Evolutionary conservation across 2,888 invertebrate genomes (phyloP).

Genomic region (Villa cingulata): DNA sequence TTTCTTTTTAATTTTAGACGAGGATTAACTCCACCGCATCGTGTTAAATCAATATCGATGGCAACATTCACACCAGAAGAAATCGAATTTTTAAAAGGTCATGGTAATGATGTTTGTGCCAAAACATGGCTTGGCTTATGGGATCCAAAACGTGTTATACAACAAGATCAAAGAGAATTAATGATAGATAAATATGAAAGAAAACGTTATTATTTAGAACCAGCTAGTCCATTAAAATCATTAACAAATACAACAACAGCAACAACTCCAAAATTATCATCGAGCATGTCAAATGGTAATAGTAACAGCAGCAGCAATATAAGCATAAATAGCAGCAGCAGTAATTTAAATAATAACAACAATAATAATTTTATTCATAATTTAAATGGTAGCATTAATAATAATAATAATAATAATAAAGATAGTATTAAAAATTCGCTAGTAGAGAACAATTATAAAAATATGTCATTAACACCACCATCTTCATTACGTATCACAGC

Average conservation of each 20-base stretch:
- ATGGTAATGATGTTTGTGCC: conserved; percentile 88
- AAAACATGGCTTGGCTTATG: conserved; percentile 86
- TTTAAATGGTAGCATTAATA: conserved; percentile 1
- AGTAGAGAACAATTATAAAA: conserved; percentile 15
- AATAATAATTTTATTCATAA: conserved; percentile 2
- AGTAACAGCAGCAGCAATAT: conserved; percentile 5
- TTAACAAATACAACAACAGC: conserved; percentile 29
- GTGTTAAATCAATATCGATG: conserved; percentile 98
- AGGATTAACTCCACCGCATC: conserved; percentile 93
- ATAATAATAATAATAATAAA: conserved; percentile 9
- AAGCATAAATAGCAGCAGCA: conserved; percentile 10
- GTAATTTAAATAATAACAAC: conserved; percentile 12
- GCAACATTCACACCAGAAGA: conserved; percentile 93
- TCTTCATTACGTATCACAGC: conserved; percentile 26
- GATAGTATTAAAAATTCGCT: neutral
- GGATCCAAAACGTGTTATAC: conserved; percentile 71
- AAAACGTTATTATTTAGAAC: conserved; percentile 48
- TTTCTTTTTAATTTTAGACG: conserved; percentile 53
- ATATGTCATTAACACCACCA: conserved; percentile 32
- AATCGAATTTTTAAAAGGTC: conserved; percentile 74
- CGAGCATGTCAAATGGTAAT: neutral
- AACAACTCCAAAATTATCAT: conserved; percentile 17
- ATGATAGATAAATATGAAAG: conserved; percentile 93
- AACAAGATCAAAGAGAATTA: conserved; percentile 80
- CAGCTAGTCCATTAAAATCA: conserved; percentile 36